Evolutionary conservation across 2,888 invertebrate genomes (phyloP).

Genomic region (Apodemia hepburni): DNA sequence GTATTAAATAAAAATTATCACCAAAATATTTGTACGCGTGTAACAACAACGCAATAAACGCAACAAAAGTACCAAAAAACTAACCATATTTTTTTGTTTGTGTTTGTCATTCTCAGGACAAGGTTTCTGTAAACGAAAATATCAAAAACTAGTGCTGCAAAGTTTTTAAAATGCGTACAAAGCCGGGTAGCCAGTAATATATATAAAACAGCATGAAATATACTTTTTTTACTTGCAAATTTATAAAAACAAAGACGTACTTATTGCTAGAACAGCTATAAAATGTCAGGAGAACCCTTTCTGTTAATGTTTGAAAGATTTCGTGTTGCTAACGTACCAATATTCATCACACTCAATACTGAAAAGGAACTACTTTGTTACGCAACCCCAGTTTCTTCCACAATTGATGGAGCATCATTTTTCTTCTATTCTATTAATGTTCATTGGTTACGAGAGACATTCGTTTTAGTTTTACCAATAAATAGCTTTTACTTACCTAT

Average conservation of each 20-base stretch:
- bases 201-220: no score
- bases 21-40: no score
- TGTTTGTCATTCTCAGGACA: no score
- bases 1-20: no score
- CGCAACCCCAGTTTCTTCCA: slow-evolving; percentile 31
- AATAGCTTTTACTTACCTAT: background rate
- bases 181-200: no score
- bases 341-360: slow-evolving; percentile 27
- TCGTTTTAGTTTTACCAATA: slow-evolving; percentile 3
- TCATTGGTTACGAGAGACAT: slow-evolving; percentile 23
- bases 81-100: no score
- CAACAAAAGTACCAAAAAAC: no score
- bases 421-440: slow-evolving; percentile 36
- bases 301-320: slow-evolving; percentile 13
- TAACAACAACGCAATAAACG: no score
- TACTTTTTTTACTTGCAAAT: no score
- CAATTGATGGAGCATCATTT: slow-evolving; percentile 39
- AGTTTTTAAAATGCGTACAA: no score
- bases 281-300: slow-evolving; percentile 1
- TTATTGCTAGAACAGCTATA: background rate
- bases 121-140: no score
- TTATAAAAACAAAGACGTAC: background rate
- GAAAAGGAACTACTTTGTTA: slow-evolving; percentile 31
- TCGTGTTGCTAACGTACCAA: slow-evolving; percentile 14
- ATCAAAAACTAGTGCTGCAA: no score